Base-by-base conservation (phyloP, 2,888 invertebrate genomes). In the Periphyllus acericola region DNA sequence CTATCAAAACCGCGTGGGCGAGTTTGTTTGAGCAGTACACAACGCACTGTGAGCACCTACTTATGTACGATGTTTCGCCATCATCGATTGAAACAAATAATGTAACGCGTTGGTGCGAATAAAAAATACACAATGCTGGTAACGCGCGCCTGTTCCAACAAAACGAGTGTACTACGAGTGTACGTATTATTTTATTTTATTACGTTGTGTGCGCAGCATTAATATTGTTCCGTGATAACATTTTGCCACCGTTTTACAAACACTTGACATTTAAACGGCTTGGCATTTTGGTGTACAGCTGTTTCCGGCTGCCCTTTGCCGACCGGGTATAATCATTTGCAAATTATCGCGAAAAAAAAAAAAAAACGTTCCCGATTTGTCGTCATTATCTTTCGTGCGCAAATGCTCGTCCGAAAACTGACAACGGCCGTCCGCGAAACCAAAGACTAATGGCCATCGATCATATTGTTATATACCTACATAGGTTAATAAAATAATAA, bases 211-310 rank as follows among this genome's bases (percentile, higher is more conserved):
- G 32, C 9, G 5, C 21, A 60, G 76, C 29, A 3, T 46, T 3
- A 25, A 75, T n/a, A 66, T 75, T 14, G 21, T 71, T 83, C 40
- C 32, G 40, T 32, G 75, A 83, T 75, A 74, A 36, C 52, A 21
- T 75, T 83, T 60, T 40, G 9, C 36, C 34, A 21, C 21, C 36
- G 74, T 29, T 40, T 74, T 66, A 25, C 74, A 6, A 46, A 29
- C 46, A 55, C 36, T 71, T 85, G 85, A 85, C 85, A 85, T 85
- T 85, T 79, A 78, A 74, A 36, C 21, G 14, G 75, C 29, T 86
- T 86, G 86, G 72, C 86, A 86, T 86, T 86, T 86, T 29, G n/a
- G n/a, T n/a, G 72, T 78, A 66, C 60, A 25, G 25, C 32, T 34
- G 72, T 17, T n/a, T 46, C 14, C 72, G 72, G 32, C 46, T 66